These are phyloP conservation scores for Mungos mungo DNA, from an alignment of 2,113 vertebrate species.

Conservation along the genomic window DNA sequence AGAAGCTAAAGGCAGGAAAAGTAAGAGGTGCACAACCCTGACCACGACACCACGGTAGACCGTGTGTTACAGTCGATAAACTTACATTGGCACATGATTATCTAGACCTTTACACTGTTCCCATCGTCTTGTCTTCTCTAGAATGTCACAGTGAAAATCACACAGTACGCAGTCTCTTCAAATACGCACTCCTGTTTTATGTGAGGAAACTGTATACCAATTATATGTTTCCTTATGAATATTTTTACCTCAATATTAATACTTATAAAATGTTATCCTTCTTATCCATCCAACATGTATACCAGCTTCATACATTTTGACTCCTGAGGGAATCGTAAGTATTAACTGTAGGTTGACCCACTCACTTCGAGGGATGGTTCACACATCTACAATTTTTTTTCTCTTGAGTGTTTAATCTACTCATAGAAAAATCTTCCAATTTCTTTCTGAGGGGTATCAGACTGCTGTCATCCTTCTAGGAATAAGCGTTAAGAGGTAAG, in stretches of 20 bases:
- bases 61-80: not conserved
- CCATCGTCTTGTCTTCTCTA: not conserved
- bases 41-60: not conserved
- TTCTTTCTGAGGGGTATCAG: not conserved
- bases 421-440: not conserved
- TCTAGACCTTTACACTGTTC: not conserved
- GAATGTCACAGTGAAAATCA: not conserved
- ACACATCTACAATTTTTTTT: not conserved
- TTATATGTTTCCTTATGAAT: not conserved
- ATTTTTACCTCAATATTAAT: not conserved
- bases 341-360: not conserved
- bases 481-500: not conserved
- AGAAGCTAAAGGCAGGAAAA: not conserved
- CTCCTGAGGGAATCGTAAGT: not conserved
- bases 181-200: not conserved
- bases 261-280: not conserved
- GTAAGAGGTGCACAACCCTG: not conserved
- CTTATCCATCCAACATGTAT: not conserved
- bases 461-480: not conserved
- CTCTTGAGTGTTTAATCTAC: not conserved
- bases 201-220: not conserved
- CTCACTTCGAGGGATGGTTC: not conserved
- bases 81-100: not conserved
- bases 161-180: not conserved
- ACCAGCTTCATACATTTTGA: not conserved